Evolutionary conservation across 2,888 invertebrate species (phyloP), one percentile per base, ranked within the genome.

Genomic region (Microctonus hyperodae): DNA sequence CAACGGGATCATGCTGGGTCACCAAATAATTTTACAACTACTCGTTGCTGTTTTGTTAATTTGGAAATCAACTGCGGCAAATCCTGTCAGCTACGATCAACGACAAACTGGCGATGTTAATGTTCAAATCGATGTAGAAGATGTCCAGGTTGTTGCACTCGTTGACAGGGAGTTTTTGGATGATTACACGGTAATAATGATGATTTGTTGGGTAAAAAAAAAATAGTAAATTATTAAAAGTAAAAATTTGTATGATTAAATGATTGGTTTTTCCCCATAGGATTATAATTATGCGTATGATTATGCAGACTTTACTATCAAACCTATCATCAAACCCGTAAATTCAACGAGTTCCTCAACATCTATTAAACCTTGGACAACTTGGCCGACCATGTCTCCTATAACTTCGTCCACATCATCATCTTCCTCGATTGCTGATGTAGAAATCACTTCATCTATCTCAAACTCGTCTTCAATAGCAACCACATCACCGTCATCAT

Each of bases 81-180:
- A 56, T 20, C 75, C 78, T 11, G 64, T 78, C 7, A 82, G 78
- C 65, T 87, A 85, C 83, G 92, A 94, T 82, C 93, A 94, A 83
- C 88, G 91, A 53, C 94, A 94, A 85, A 89, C 88, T 3, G 94
- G 94, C 22, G 90, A 92, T 74, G 87, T 91, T 73, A 94, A 94
- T 83, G 90, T 94, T 72, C 92, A 92, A 79, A 86, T 94, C 70
- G 91, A 91, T 82, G 85, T 94, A 71, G 93, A 93, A 85, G 91
- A 93, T 83, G 86, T 94, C 71, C 89, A 91, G 77, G 88, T 94
- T 75, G 87, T 93, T 75, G 92, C 91, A 7, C 80, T 92, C 37
- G 78, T 91, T 70, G 88, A 89, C 74, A 88, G 88, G 44, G 86
- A 87, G 44, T 84, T 87, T 3, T 74, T 85, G 74, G 89, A 88